Evolutionary conservation across 1,140 invertebrate genomes (phyloP).

Genomic region (Diorhabda sublineata): DNA sequence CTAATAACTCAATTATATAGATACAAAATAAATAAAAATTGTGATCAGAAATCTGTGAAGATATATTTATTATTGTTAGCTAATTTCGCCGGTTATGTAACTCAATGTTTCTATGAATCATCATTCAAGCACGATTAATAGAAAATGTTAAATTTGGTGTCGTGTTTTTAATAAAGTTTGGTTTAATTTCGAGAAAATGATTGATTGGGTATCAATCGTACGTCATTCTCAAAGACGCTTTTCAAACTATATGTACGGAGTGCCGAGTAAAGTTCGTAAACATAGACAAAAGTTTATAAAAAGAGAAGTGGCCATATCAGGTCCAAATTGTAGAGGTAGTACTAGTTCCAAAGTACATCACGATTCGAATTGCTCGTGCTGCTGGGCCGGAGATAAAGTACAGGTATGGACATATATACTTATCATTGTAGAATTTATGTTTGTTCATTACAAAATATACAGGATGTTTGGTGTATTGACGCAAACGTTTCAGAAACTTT

Average conservation of each 20-base stretch:
- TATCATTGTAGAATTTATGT: neutral
- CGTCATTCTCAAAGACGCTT: slow-evolving; percentile 66
- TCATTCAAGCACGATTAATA: too few relatives aligned
- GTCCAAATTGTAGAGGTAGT: neutral
- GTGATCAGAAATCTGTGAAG: too few relatives aligned
- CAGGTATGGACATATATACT: slow-evolving; percentile 32
- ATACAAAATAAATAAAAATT: too few relatives aligned
- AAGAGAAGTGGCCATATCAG: slow-evolving; percentile 8
- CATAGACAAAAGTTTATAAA: slow-evolving; percentile 46
- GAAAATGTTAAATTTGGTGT: too few relatives aligned
- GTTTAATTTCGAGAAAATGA: slow-evolving; percentile 52
- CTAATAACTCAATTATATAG: too few relatives aligned
- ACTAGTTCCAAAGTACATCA: slow-evolving; percentile 21
- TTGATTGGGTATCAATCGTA: slow-evolving; percentile 76
- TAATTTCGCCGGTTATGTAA: too few relatives aligned
- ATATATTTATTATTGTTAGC: too few relatives aligned
- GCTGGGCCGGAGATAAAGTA: slow-evolving; percentile 41
- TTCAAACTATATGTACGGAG: slow-evolving; percentile 66
- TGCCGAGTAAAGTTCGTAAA: slow-evolving; percentile 60
- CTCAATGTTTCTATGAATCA: too few relatives aligned
- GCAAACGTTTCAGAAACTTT: too few relatives aligned
- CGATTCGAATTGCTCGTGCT: slow-evolving; percentile 43
- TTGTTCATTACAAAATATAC: too few relatives aligned
- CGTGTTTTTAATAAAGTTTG: too few relatives aligned
- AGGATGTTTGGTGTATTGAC: too few relatives aligned